Conservation (phyloP, 1,140 invertebrate genomes). For the Nautilus pompilius region DNA sequence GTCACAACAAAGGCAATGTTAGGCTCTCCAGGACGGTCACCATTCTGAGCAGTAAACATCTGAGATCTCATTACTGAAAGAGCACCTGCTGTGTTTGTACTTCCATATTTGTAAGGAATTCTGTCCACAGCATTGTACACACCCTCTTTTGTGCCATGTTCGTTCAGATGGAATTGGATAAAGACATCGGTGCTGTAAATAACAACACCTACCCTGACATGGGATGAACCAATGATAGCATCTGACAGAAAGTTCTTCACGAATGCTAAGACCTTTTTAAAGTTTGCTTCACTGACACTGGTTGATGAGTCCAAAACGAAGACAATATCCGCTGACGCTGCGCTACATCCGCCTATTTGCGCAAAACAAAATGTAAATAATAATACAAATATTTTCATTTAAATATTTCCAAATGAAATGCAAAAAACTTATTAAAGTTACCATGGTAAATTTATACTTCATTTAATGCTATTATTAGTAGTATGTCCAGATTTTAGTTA, state of each 20-base stretch:
- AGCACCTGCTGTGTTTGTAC: conserved; percentile 45
- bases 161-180: conserved; percentile 33
- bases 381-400: too few relatives aligned
- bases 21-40: conserved; percentile 31
- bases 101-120: conserved; percentile 35
- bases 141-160: conserved; percentile 16
- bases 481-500: too few relatives aligned
- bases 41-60: conserved; percentile 34
- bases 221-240: conserved; percentile 9
- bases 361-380: too few relatives aligned
- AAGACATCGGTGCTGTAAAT: conserved; percentile 25
- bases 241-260: conserved; percentile 8
- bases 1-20: conserved; percentile 39
- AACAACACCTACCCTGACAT: conserved; percentile 33
- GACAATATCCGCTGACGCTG: conserved; percentile 7
- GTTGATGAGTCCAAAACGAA: conserved; percentile 7
- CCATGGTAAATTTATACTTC: too few relatives aligned
- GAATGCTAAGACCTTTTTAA: conserved; percentile 9
- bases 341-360: too few relatives aligned
- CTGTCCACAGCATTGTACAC: conserved; percentile 31
- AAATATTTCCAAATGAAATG: too few relatives aligned
- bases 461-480: too few relatives aligned
- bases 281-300: conserved; percentile 3
- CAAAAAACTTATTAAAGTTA: too few relatives aligned
- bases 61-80: conserved; percentile 30